Evolutionary conservation across 1,140 invertebrate genomes (phyloP), one percentile per base, ranked within the genome.

Genomic region (Aplysia californica): DNA sequence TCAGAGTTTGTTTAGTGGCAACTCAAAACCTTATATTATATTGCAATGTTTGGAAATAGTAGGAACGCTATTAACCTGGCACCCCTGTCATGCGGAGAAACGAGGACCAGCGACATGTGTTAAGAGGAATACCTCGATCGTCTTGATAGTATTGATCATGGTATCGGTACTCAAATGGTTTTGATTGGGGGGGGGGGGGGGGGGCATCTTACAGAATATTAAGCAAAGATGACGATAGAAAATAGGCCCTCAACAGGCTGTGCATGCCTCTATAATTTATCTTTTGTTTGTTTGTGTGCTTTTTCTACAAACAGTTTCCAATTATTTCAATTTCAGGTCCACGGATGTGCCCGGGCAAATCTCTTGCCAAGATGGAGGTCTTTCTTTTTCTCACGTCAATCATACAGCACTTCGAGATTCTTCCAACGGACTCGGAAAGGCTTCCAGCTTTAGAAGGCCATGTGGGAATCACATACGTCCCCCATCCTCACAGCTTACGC

Each of bases 341-440:
- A 39, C 44, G 82, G 41, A 66, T 72, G 44, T 84, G 82, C 58
- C 69, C 81, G 3, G 82, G 82, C 0, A 75, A 82, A 64, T 58
- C 26, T 18, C 56, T 84, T 21, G 82, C 79, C 10, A 66, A 70
- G 29, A 78, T 82, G 77, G 82, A 84, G 36, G 50, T 82, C 18
- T 84, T 82, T 50, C 73, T 78, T 6, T 80, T 82, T 31, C 36
- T 84, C 3, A 71, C 79, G 31, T 75, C 75, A 23, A 69, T 84
- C 31, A 29, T 84, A 1, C 80, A 82, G 61, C 66, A 68, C 33
- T 83, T 80, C 73, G 74, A 77, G 23, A 65, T 83, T 6, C 96
- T 23, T 96, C 76, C 71, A 18, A 55, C 76, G 33, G 21, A 55
- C 0, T 36, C 41, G 18, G 77, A 70, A n/a, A 38, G 31, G 29